A percentile compares a stretch with the other conserved stretches of the same genome.
Evolutionary conservation across 2,888 invertebrate species (phyloP).

Genomic region (Cryptus viduatorius): DNA sequence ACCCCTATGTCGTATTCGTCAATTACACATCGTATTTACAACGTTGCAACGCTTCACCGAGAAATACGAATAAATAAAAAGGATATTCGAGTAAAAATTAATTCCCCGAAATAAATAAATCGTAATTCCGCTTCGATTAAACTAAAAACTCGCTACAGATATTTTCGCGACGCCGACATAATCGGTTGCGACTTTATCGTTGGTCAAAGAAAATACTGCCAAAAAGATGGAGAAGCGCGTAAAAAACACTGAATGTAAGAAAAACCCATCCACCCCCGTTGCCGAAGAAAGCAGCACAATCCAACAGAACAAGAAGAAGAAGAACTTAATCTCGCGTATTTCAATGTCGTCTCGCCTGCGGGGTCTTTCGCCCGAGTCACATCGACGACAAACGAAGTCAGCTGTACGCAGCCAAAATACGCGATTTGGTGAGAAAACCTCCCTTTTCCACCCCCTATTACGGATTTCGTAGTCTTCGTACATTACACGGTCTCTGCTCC

Average conservation of each 20-base stretch:
- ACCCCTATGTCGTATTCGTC: not conserved
- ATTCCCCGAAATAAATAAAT: not conserved
- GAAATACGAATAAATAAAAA: no score
- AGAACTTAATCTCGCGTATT: slow-evolving; percentile 67
- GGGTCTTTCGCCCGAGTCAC: slow-evolving; percentile 44
- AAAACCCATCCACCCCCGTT: slow-evolving; percentile 34
- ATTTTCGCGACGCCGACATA: no score
- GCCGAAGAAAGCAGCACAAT: slow-evolving; percentile 43
- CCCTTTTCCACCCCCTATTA: no score
- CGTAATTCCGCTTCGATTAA: not conserved
- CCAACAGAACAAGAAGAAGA: slow-evolving; percentile 22
- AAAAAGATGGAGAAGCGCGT: not conserved
- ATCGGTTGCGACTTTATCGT: slow-evolving; percentile 23
- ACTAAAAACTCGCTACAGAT: no score
- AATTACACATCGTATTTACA: not conserved
- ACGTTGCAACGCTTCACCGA: not conserved
- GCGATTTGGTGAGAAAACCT: not conserved
- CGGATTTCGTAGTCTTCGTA: no score
- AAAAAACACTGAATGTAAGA: slow-evolving; percentile 44
- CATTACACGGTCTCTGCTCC: no score
- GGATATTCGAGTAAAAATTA: not conserved
- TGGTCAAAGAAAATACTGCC: not conserved
- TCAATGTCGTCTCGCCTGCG: slow-evolving; percentile 70
- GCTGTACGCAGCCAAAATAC: slow-evolving; percentile 59
- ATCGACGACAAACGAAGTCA: slow-evolving; percentile 49